These are phyloP conservation scores for Pseudopleuronectes americanus DNA, from an alignment of 2,797 vertebrate genomes.

Conservation along the genomic window DNA sequence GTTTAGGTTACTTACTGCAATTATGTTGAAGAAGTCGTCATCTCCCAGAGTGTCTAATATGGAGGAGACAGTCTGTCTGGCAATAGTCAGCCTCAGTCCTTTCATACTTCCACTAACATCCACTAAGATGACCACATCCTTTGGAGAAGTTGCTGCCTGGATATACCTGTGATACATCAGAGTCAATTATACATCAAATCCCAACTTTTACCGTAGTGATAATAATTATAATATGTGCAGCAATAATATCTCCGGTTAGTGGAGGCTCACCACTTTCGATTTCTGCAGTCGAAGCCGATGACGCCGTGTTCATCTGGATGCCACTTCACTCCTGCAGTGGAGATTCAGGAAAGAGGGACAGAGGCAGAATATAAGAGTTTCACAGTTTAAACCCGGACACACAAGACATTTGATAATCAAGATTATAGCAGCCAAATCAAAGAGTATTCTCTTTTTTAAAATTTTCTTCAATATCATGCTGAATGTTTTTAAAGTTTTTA, in stretches of 20 bases:
- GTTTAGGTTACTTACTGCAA: slow-evolving; percentile 86
- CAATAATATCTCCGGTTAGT: neutral
- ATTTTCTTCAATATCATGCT: no score
- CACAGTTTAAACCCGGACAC: neutral
- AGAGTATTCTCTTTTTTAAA: neutral
- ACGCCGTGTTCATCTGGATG: slow-evolving; percentile 97
- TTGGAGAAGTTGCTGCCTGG: slow-evolving; percentile 97
- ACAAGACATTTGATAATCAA: neutral
- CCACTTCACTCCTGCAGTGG: slow-evolving; percentile 88
- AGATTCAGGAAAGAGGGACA: neutral
- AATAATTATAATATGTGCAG: neutral
- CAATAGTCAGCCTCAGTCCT: slow-evolving; percentile 94
- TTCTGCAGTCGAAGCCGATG: slow-evolving; percentile 97
- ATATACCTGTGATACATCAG: slow-evolving; percentile 88
- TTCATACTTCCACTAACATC: slow-evolving; percentile 99
- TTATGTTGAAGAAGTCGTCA: slow-evolving; percentile 98
- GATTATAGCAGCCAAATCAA: neutral
- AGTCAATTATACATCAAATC: neutral
- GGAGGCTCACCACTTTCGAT: slow-evolving; percentile 91
- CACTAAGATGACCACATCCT: slow-evolving; percentile 96
- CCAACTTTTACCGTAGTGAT: neutral
- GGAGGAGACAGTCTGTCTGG: slow-evolving; percentile 95
- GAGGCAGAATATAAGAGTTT: neutral
- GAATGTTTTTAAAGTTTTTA: no score
- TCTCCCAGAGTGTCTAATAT: slow-evolving; percentile 97